A percentile compares a stretch with the other conserved stretches of the same genome.
Evolutionary conservation across 2,113 vertebrate species (phyloP).

Genomic region (Amblyornis subalaris): DNA sequence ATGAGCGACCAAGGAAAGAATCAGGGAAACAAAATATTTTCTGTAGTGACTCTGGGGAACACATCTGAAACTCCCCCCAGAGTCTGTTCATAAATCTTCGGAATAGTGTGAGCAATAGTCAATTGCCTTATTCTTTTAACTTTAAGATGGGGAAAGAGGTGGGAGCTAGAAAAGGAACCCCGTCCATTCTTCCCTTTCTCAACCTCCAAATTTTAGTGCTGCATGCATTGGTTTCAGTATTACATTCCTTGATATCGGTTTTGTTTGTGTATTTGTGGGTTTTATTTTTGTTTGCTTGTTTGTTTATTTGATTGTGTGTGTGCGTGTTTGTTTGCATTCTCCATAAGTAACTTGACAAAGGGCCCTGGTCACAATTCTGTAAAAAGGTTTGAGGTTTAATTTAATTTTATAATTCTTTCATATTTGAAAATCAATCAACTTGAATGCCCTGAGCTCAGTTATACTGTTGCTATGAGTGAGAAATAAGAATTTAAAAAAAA

Average conservation of each 20-base stretch:
- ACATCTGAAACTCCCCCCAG: not conserved
- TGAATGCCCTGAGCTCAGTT: not conserved
- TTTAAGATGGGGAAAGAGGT: not conserved
- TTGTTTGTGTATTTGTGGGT: not conserved
- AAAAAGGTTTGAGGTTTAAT: not conserved
- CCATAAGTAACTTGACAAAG: not conserved
- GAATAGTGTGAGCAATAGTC: not conserved
- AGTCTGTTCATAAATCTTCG: not conserved
- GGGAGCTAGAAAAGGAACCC: not conserved
- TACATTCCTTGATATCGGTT: not conserved
- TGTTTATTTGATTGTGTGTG: not conserved
- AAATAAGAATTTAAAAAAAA: not conserved
- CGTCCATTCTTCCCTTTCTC: not conserved
- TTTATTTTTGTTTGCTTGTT: not conserved
- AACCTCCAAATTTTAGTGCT: not conserved
- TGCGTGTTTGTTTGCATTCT: not conserved
- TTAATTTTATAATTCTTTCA: not conserved
- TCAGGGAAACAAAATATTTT: not conserved
- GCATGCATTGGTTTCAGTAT: not conserved
- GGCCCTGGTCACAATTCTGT: rapidly evolving
- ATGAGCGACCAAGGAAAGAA: not conserved
- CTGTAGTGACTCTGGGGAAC: not conserved
- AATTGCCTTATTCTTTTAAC: not conserved
- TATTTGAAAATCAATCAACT: not conserved
- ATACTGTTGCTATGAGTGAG: not conserved